Evolutionary conservation across 2,888 invertebrate species (phyloP).

Genomic region (Zhuqinia jingwanae): DNA sequence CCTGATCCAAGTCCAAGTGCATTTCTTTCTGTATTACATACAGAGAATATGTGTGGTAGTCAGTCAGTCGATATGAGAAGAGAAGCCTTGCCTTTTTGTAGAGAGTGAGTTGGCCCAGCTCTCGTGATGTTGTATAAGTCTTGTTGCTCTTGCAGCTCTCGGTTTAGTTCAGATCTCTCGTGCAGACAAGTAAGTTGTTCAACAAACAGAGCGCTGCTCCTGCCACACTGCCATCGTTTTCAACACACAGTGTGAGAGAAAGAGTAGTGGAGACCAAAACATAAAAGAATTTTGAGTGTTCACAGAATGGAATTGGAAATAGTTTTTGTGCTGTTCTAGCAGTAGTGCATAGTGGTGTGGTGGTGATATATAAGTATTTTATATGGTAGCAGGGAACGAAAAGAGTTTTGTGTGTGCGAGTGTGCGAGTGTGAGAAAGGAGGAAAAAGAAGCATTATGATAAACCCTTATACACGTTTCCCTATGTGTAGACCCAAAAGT

Average conservation of each 20-base stretch:
- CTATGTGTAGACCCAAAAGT: conserved; percentile 21
- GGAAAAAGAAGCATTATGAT: conserved; percentile 45
- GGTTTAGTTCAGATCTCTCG: conserved; percentile 68
- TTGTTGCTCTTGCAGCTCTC: conserved; percentile 63
- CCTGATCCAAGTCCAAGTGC: conserved; percentile 63
- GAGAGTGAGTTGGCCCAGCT: neutral
- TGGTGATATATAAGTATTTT: neutral
- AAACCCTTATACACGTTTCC: conserved; percentile 42
- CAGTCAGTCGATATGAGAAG: neutral
- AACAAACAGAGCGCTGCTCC: conserved; percentile 19
- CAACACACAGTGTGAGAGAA: too few relatives aligned
- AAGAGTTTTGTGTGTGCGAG: neutral
- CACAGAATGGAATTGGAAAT: conserved; percentile 43
- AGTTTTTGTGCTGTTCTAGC: conserved; percentile 14
- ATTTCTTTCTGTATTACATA: conserved; percentile 56
- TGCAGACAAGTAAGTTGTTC: conserved; percentile 60
- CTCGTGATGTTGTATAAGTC: conserved; percentile 58
- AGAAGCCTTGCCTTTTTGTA: conserved; percentile 38
- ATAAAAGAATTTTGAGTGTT: conserved; percentile 56
- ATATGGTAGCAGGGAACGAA: conserved; percentile 10
- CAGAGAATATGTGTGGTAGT: conserved; percentile 8
- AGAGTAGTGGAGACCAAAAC: conserved; percentile 16
- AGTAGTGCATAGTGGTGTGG: conserved; percentile 9
- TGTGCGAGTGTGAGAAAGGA: conserved; percentile 45
- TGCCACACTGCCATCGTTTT: too few relatives aligned